Conservation (phyloP, 2,888 invertebrate genomes). For the Tineola bisselliella region DNA sequence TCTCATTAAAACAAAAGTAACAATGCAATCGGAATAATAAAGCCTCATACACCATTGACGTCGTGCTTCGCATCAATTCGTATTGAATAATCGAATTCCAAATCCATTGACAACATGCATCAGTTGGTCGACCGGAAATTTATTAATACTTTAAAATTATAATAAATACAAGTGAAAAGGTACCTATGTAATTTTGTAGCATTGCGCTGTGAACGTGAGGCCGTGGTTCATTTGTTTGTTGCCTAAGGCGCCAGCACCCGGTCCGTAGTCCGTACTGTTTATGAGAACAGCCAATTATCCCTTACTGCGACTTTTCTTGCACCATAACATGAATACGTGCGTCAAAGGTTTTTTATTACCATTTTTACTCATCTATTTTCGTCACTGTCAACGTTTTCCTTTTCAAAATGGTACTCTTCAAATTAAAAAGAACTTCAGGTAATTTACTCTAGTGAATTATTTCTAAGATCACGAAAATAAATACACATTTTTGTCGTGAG, state of each 20-base stretch:
- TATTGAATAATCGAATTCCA: conserved; percentile 1
- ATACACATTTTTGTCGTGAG: not conserved
- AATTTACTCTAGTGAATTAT: not conserved
- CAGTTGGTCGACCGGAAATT: not conserved
- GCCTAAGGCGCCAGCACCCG: conserved; percentile 48
- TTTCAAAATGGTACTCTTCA: not conserved
- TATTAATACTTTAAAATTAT: conserved; percentile 2
- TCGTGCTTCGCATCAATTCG: not conserved
- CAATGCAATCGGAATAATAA: not conserved
- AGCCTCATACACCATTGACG: not conserved
- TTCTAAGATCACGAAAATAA: not conserved
- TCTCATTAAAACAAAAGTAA: not conserved
- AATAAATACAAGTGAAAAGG: not conserved
- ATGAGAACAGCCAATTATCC: conserved; percentile 50
- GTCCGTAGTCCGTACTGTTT: conserved; percentile 34
- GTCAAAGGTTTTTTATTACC: not conserved
- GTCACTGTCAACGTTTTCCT: not conserved
- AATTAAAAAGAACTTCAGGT: not conserved
- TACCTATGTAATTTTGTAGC: conserved; percentile 12
- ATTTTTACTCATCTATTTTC: not conserved
- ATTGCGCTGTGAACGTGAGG: conserved; percentile 36
- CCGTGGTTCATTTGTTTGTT: conserved; percentile 52
- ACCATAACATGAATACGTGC: not conserved
- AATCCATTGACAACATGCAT: not conserved
- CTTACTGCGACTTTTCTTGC: conserved; percentile 7